A percentile compares a stretch with the other conserved stretches of the same genome.
phyloP scores from a whole-genome alignment of 2,888 invertebrate genomes.

The Sycophila texana region DNA sequence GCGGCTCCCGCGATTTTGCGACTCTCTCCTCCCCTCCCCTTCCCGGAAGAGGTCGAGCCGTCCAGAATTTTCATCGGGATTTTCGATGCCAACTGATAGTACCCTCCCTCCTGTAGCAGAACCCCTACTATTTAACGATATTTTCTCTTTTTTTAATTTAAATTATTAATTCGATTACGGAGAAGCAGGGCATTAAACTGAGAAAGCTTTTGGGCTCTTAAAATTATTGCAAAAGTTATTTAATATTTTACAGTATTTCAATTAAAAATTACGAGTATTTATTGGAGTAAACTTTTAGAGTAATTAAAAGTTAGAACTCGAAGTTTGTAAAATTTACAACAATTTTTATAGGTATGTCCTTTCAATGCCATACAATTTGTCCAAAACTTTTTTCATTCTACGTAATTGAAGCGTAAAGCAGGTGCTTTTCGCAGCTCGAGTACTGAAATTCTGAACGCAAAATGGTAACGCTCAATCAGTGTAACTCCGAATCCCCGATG shows the following conservation, averaged over 20 bases:
- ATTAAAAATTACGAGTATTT: not conserved
- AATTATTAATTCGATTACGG: not conserved
- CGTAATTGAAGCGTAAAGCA: not conserved
- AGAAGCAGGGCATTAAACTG: too few species aligned
- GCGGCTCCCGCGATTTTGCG: not conserved
- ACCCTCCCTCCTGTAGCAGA: not conserved
- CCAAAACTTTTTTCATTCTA: not conserved
- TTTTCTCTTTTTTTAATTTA: not conserved
- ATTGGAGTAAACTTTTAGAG: not conserved
- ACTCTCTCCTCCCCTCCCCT: too few species aligned
- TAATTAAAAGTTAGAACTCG: too few species aligned
- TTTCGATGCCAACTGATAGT: constrained; percentile 12
- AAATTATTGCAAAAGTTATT: not conserved
- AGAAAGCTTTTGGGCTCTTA: too few species aligned
- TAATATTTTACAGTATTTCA: not conserved
- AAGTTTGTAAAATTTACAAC: not conserved
- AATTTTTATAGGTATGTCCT: too few species aligned
- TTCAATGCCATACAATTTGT: too few species aligned
- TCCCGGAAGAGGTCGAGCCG: not conserved
- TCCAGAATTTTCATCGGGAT: not conserved
- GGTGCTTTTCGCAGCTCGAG: too few species aligned
- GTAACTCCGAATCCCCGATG: too few species aligned
- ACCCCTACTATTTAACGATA: not conserved
- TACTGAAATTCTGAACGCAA: too few species aligned
- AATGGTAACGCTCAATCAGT: too few species aligned